Percentiles rank a stretch among this genome's conserved stretches.
Evolutionary conservation across 53 echinoderm and acorn worm genomes (phyloP).

Genomic region (Patiria pectinifera): DNA sequence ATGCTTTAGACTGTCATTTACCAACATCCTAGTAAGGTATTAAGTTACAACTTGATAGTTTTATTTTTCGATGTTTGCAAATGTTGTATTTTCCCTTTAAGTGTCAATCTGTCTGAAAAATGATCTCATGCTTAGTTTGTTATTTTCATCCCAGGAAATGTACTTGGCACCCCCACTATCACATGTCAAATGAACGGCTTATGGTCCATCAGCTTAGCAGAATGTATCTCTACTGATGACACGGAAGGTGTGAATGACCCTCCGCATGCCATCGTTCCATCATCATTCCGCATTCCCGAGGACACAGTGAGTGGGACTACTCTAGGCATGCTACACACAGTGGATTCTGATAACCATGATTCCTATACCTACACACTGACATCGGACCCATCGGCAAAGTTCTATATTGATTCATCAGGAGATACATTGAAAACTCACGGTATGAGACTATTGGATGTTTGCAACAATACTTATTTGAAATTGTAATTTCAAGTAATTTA

Average conservation of each 20-base stretch:
- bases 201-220: conserved; percentile 63
- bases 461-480: not conserved
- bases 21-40: too few relatives aligned
- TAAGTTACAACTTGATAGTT: too few relatives aligned
- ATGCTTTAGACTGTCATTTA: too few relatives aligned
- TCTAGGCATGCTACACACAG: conserved; percentile 61
- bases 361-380: conserved; percentile 48
- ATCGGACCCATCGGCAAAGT: conserved; percentile 52
- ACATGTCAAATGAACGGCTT: conserved; percentile 51
- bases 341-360: conserved; percentile 38
- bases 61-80: too few relatives aligned
- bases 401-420: conserved; percentile 49
- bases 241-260: conserved; percentile 45
- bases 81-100: too few relatives aligned
- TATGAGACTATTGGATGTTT: conserved; percentile 1
- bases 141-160: conserved; percentile 39
- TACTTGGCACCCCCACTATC: conserved; percentile 49
- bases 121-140: not conserved
- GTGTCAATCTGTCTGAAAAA: too few relatives aligned
- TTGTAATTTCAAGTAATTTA: too few relatives aligned
- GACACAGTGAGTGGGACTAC: conserved; percentile 32
- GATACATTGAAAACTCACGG: conserved; percentile 53
- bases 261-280: conserved; percentile 45
- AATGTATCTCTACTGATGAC: conserved; percentile 41
- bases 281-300: conserved; percentile 60